Evolutionary conservation across 2,797 vertebrate species (phyloP).

Genomic region (Cephalopachus bancanus): DNA sequence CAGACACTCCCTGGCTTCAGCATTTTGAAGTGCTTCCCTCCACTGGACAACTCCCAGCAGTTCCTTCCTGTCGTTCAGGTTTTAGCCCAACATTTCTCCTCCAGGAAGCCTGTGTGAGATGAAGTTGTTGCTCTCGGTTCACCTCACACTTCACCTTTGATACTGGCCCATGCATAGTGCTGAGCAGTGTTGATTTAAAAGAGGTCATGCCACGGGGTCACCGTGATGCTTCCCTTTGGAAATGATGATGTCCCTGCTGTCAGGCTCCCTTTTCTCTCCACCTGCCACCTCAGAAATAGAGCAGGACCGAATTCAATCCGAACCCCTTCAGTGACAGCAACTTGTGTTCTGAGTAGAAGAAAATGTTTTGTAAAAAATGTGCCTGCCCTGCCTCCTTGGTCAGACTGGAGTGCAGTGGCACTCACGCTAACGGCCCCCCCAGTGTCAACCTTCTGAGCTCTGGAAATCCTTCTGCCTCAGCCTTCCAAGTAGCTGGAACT

Average conservation of each 20-base stretch:
- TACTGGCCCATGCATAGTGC: background rate
- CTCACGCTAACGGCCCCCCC: too few relatives aligned
- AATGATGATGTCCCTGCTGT: background rate
- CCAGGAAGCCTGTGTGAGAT: background rate
- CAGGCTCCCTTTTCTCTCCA: background rate
- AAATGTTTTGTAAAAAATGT: background rate
- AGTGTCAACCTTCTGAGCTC: too few relatives aligned
- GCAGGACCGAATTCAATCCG: background rate
- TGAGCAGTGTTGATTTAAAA: background rate
- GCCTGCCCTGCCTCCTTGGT: background rate
- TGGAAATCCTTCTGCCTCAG: too few relatives aligned
- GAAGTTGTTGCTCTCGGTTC: background rate
- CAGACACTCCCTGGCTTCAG: too few relatives aligned
- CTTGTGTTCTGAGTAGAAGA: background rate
- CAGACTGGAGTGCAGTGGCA: background rate
- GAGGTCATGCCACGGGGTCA: background rate
- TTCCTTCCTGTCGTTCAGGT: too few relatives aligned
- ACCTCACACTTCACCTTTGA: background rate
- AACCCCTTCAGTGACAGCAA: background rate
- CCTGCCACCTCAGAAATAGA: background rate
- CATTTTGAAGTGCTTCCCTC: too few relatives aligned
- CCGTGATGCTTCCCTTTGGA: background rate
- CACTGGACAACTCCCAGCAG: too few relatives aligned
- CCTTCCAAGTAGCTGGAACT: too few relatives aligned
- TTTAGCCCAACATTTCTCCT: too few relatives aligned